Evolutionary conservation across 1,140 invertebrate genomes (phyloP).

Genomic region (Oryctes rhinoceros): DNA sequence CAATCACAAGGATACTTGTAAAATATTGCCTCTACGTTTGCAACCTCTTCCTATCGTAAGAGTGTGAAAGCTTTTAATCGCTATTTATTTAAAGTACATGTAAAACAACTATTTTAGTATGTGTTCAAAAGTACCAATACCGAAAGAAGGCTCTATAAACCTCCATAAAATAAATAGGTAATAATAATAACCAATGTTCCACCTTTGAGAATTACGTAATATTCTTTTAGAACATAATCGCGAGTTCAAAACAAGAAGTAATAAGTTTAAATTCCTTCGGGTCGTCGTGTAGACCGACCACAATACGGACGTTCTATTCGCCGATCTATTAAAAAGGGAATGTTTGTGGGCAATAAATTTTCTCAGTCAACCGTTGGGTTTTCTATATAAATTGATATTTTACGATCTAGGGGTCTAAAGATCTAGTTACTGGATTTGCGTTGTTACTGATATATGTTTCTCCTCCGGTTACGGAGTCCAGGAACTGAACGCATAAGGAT

Average conservation of each 20-base stretch:
- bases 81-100: too few relatives aligned
- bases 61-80: too few relatives aligned
- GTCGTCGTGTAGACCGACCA: neutral
- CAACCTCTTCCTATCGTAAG: too few relatives aligned
- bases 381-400: conserved; percentile 54
- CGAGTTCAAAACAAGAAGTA: neutral
- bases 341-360: conserved; percentile 50
- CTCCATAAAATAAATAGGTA: too few relatives aligned
- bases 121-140: too few relatives aligned
- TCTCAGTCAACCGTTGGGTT: conserved; percentile 21
- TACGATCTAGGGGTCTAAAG: conserved; percentile 51
- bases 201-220: too few relatives aligned
- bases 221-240: too few relatives aligned
- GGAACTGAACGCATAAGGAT: conserved; percentile 47
- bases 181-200: too few relatives aligned
- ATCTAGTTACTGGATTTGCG: conserved; percentile 52
- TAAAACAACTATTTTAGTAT: too few relatives aligned
- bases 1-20: too few relatives aligned
- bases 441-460: conserved; percentile 47
- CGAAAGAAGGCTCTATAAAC: too few relatives aligned
- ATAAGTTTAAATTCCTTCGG: conserved; percentile 26
- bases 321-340: conserved; percentile 48
- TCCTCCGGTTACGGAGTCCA: conserved; percentile 47
- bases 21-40: too few relatives aligned
- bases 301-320: conserved; percentile 30